phyloP scores from a whole-genome alignment of 1,140 invertebrate genomes.

The Anagrus nilaparvatae region DNA sequence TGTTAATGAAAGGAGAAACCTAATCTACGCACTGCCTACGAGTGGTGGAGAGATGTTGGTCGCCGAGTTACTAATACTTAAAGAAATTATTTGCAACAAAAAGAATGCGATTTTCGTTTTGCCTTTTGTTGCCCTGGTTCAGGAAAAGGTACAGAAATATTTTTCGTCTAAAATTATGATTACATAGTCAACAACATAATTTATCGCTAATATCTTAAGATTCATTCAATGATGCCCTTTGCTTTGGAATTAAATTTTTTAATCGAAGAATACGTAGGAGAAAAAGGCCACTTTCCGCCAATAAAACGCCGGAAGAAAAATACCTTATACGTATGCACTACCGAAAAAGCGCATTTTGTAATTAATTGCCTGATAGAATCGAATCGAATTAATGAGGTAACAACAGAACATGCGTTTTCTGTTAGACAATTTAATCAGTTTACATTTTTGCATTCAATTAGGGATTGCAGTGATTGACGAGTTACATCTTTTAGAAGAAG shows the following conservation, averaged over 20 bases:
- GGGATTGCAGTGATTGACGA: constrained; percentile 81
- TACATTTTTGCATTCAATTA: constrained; percentile 34
- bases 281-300: constrained; percentile 79
- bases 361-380: constrained; percentile 79
- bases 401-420: constrained; percentile 1
- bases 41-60: constrained; percentile 93
- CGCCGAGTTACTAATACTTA: constrained; percentile 86
- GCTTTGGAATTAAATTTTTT: constrained; percentile 78
- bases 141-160: constrained; percentile 68
- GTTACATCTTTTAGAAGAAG: constrained; percentile 86
- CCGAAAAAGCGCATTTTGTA: constrained; percentile 84
- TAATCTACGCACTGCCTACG: constrained; percentile 89
- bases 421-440: background rate
- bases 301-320: constrained; percentile 63
- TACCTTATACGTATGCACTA: constrained; percentile 83
- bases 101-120: constrained; percentile 83
- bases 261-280: constrained; percentile 90
- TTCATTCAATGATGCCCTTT: constrained; percentile 72
- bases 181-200: too few relatives aligned
- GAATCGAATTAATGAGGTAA: constrained; percentile 54
- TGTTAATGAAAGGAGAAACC: constrained; percentile 60
- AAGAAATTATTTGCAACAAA: constrained; percentile 68
- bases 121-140: constrained; percentile 91
- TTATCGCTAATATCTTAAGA: constrained; percentile 42
- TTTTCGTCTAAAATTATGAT: too few relatives aligned